Percentiles rank a stretch among this genome's conserved stretches.
Conservation (phyloP, 2,888 invertebrate genomes). For the Hirtodrosophila cameraria region DNA sequence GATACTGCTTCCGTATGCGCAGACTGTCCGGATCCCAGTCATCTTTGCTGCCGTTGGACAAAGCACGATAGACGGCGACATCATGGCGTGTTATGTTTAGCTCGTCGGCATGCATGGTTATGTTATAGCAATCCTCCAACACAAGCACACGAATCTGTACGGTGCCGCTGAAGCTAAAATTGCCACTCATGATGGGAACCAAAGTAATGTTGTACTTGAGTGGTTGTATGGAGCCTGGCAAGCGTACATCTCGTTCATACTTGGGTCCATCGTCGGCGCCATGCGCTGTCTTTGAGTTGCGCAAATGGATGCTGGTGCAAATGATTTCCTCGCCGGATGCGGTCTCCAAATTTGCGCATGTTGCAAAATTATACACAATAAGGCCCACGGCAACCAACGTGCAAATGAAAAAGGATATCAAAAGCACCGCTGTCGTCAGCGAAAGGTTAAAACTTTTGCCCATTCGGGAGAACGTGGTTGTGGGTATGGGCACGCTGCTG, state of each 20-base stretch:
- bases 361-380: slow-evolving; percentile 90
- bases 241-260: slow-evolving; percentile 87
- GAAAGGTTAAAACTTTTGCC: slow-evolving; percentile 87
- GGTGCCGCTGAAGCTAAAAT: slow-evolving; percentile 92
- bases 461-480: slow-evolving; percentile 58
- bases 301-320: slow-evolving; percentile 73
- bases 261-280: slow-evolving; percentile 47
- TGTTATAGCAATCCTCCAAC: slow-evolving; percentile 85
- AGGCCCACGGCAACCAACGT: slow-evolving; percentile 89
- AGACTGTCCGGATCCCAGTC: slow-evolving; percentile 40
- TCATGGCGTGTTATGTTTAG: slow-evolving; percentile 87
- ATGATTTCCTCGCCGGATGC: slow-evolving; percentile 74
- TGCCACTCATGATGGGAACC: slow-evolving; percentile 90
- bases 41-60: slow-evolving; percentile 10
- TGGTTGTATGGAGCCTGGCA: slow-evolving; percentile 89
- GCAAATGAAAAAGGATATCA: slow-evolving; percentile 87
- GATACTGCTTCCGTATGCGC: slow-evolving; percentile 84
- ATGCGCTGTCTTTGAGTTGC: slow-evolving; percentile 53
- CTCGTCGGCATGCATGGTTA: slow-evolving; percentile 91
- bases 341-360: slow-evolving; percentile 85
- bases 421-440: slow-evolving; percentile 87
- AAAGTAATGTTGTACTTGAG: slow-evolving; percentile 89
- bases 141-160: slow-evolving; percentile 87
- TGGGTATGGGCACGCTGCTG: slow-evolving; percentile 26
- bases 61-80: slow-evolving; percentile 84